A percentile compares a stretch with the other conserved stretches of the same genome.
phyloP scores from a whole-genome alignment of 1,140 invertebrate species.

The Lamellibrachia luymesi region DNA sequence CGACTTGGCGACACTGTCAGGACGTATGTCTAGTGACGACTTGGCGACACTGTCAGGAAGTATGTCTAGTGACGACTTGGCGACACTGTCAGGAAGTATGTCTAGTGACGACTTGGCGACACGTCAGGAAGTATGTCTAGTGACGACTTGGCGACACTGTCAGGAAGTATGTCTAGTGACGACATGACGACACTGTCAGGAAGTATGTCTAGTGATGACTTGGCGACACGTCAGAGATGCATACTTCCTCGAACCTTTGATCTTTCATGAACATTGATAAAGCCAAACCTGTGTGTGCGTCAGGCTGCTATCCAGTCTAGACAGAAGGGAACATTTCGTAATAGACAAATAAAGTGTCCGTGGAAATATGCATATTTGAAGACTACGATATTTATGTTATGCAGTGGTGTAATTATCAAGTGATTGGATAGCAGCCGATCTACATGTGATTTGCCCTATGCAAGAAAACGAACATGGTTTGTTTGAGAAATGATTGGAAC shows the following conservation, averaged over 20 bases:
- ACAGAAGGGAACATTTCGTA: neutral
- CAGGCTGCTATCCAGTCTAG: neutral
- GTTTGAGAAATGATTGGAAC: too few relatives aligned
- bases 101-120: neutral
- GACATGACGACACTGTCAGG: too few relatives aligned
- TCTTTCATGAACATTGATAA: neutral
- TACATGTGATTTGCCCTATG: neutral
- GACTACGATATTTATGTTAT: neutral
- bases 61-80: too few relatives aligned
- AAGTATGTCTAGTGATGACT: too few relatives aligned
- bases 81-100: too few relatives aligned
- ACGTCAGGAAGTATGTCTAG: neutral
- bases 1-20: too few relatives aligned
- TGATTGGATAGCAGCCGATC: neutral
- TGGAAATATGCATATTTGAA: neutral
- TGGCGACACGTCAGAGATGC: neutral
- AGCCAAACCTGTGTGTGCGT: neutral
- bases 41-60: too few relatives aligned
- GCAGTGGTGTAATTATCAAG: neutral
- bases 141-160: too few relatives aligned
- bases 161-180: too few relatives aligned
- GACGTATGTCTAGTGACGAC: too few relatives aligned
- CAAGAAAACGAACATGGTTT: neutral
- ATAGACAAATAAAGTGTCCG: neutral
- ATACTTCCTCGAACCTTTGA: neutral